phyloP scores from a whole-genome alignment of 2,888 invertebrate genomes.

The Drosophila percnosoma region DNA sequence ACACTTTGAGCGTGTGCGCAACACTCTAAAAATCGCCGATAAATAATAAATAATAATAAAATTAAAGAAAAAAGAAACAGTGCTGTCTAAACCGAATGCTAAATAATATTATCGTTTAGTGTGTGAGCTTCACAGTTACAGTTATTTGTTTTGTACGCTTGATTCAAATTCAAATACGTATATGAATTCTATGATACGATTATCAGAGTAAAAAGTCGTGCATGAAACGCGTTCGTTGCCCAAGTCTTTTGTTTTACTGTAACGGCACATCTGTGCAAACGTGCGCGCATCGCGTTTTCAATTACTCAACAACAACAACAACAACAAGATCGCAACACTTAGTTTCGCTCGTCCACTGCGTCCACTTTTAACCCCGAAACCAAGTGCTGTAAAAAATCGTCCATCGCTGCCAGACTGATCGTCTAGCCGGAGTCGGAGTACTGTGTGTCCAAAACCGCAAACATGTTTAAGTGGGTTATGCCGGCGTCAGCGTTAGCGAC shows the following conservation, averaged over 20 bases:
- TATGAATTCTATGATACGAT: slow-evolving; percentile 14
- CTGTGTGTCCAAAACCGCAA: slow-evolving; percentile 54
- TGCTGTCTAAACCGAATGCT: slow-evolving; percentile 11
- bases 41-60: slow-evolving; percentile 21
- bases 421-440: slow-evolving; percentile 57
- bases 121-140: slow-evolving; percentile 39
- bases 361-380: slow-evolving; percentile 30
- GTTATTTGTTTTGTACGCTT: slow-evolving; percentile 28
- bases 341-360: slow-evolving; percentile 38
- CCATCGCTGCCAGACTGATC: slow-evolving; percentile 52
- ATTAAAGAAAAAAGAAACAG: slow-evolving; percentile 10
- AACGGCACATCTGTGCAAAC: slow-evolving; percentile 48
- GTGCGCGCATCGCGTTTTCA: slow-evolving; percentile 42
- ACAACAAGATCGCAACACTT: slow-evolving; percentile 40
- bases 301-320: slow-evolving; percentile 40
- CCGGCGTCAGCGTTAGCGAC: slow-evolving; percentile 49
- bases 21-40: slow-evolving; percentile 48
- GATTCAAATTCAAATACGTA: slow-evolving; percentile 10
- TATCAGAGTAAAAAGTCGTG: slow-evolving; percentile 38
- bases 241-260: slow-evolving; percentile 66
- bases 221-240: slow-evolving; percentile 70
- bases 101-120: slow-evolving; percentile 16
- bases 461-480: slow-evolving; percentile 81
- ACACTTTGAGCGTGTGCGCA: slow-evolving; percentile 38
- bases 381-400: slow-evolving; percentile 21